These are phyloP conservation scores for Perca schrenkii DNA, from an alignment of 2,113 vertebrate species.

Conservation along the genomic window DNA sequence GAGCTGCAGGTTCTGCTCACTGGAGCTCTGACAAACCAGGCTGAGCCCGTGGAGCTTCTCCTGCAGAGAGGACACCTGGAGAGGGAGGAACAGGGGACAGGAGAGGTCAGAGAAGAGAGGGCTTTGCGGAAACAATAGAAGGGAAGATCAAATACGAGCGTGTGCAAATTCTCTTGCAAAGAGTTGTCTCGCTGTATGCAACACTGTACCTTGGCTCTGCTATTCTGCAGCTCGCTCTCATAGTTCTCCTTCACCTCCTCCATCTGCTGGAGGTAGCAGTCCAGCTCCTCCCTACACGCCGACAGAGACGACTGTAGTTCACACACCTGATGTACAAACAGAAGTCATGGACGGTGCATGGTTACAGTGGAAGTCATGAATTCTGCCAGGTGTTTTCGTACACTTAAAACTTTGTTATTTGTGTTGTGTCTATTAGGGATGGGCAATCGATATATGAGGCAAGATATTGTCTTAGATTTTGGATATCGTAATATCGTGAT, in stretches of 20 bases:
- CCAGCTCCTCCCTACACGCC: slow-evolving; percentile 88
- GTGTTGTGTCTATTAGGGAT: too few species aligned
- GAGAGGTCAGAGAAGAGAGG: background rate
- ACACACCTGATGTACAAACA: slow-evolving; percentile 82
- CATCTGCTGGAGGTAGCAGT: slow-evolving; percentile 84
- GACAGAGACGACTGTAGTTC: slow-evolving; percentile 88
- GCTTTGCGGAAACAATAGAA: background rate
- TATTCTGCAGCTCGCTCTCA: slow-evolving; percentile 87
- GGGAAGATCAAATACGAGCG: background rate
- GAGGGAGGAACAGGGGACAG: background rate
- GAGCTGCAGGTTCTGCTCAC: slow-evolving; percentile 89
- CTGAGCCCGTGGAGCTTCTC: slow-evolving; percentile 87
- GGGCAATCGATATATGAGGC: too few species aligned
- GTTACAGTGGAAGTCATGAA: background rate
- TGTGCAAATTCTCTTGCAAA: background rate
- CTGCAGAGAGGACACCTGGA: slow-evolving; percentile 89
- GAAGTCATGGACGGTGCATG: background rate
- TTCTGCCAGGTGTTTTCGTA: background rate
- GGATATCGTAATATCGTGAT: too few species aligned
- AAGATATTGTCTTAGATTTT: too few species aligned
- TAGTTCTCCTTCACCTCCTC: slow-evolving; percentile 87
- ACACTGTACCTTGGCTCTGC: slow-evolving; percentile 86
- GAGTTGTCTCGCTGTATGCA: background rate
- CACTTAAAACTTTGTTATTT: background rate
- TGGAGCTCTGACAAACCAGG: slow-evolving; percentile 84